phyloP scores from a whole-genome alignment of 2,888 invertebrate genomes.

The Salpingus planirostris region DNA sequence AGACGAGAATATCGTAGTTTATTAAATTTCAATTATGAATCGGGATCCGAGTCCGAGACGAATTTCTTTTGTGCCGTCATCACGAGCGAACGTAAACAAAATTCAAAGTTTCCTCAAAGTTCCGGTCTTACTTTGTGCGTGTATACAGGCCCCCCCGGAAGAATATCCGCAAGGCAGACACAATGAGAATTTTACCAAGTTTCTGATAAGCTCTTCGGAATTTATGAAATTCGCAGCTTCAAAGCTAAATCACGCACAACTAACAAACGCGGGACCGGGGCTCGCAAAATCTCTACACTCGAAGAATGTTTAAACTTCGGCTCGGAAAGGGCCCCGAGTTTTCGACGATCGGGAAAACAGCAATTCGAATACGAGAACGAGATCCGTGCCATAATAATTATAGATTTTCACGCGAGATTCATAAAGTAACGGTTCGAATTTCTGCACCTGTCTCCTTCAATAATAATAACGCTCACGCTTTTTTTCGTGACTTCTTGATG shows the following conservation, averaged over 20 bases:
- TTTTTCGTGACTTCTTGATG: no score
- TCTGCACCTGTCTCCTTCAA: no score
- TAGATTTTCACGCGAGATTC: no score
- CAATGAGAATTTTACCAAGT: conserved; percentile 19
- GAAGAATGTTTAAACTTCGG: conserved; percentile 26
- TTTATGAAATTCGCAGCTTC: conserved; percentile 22
- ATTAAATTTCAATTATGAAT: no score
- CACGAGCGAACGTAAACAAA: conserved; percentile 13
- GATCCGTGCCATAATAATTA: no score
- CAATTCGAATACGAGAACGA: no score
- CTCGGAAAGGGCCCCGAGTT: no score
- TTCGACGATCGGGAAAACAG: no score
- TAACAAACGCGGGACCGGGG: conserved; percentile 6
- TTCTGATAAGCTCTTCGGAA: conserved; percentile 20
- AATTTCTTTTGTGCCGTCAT: not conserved
- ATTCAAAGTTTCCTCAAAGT: conserved; percentile 13
- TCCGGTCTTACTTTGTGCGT: conserved; percentile 10
- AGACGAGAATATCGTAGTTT: no score
- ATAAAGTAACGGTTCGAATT: no score
- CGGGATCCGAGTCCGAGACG: no score
- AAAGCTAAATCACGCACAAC: conserved; percentile 26
- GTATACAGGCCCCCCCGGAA: conserved; percentile 7
- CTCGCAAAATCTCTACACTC: not conserved
- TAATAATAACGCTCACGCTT: no score
- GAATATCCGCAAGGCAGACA: conserved; percentile 18